These are phyloP conservation scores for Sporophila hypoxantha DNA, from an alignment of 2,113 vertebrate genomes.

Conservation along the genomic window DNA sequence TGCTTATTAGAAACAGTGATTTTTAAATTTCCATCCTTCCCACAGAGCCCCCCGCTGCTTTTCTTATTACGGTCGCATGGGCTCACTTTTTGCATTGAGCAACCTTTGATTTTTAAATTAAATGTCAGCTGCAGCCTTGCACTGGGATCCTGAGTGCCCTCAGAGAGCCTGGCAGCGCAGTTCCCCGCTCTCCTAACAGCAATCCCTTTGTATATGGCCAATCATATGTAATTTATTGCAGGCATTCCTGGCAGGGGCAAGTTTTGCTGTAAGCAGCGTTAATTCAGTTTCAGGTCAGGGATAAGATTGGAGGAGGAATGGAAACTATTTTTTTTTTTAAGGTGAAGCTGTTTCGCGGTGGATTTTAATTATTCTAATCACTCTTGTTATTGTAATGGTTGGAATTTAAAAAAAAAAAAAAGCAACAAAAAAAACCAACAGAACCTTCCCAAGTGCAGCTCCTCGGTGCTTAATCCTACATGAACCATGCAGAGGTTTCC, in stretches of 20 bases:
- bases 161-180: slow-evolving; percentile 63
- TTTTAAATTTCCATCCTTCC: slow-evolving; percentile 61
- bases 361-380: slow-evolving; percentile 62
- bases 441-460: neutral
- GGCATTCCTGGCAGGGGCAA: slow-evolving; percentile 67
- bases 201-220: slow-evolving; percentile 73
- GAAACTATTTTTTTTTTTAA: slow-evolving; percentile 4
- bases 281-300: slow-evolving; percentile 58
- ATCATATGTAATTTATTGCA: slow-evolving; percentile 75
- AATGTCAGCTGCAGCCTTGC: slow-evolving; percentile 75
- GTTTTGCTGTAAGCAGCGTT: slow-evolving; percentile 61
- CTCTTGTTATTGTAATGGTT: slow-evolving; percentile 22
- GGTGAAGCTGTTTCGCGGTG: slow-evolving; percentile 27
- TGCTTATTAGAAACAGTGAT: slow-evolving; percentile 69
- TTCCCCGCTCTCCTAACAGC: slow-evolving; percentile 62
- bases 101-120: slow-evolving; percentile 81
- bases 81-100: slow-evolving; percentile 51
- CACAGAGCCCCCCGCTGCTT: slow-evolving; percentile 66
- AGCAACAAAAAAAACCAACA: neutral
- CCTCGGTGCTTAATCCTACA: neutral
- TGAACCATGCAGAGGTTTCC: neutral
- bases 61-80: slow-evolving; percentile 62
- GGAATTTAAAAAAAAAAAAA: neutral
- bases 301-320: slow-evolving; percentile 20
- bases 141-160: slow-evolving; percentile 64